Percentiles rank a stretch among this genome's conserved stretches.
phyloP scores from a whole-genome alignment of 2,113 vertebrate genomes.

The Myiozetetes cayanensis region DNA sequence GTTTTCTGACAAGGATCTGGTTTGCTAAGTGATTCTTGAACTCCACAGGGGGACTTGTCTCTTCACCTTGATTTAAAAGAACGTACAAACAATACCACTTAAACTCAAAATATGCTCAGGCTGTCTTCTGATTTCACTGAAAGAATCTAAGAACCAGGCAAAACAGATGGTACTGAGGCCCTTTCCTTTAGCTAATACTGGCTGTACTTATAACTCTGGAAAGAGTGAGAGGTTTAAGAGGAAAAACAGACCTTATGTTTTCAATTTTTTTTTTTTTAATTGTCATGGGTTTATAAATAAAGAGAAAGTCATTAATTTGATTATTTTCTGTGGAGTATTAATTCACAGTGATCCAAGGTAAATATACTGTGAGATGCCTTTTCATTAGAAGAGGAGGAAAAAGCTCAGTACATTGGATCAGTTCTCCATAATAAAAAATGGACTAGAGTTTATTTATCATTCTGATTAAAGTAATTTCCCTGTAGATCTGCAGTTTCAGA shows the following conservation, averaged over 20 bases:
- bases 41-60: conserved; percentile 47
- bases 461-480: neutral
- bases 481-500: neutral
- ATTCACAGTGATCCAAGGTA: neutral
- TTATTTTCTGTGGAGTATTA: conserved; percentile 1
- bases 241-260: conserved; percentile 3
- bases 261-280: neutral
- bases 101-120: conserved; percentile 59
- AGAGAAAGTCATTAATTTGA: neutral
- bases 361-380: neutral
- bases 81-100: conserved; percentile 52
- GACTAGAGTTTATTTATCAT: neutral
- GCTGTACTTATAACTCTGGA: conserved; percentile 10
- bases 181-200: conserved; percentile 50
- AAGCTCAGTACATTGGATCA: neutral
- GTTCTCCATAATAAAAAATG: neutral
- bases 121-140: conserved; percentile 47
- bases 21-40: conserved; percentile 67
- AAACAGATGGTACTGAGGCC: conserved; percentile 54
- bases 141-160: conserved; percentile 47
- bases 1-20: conserved; percentile 57
- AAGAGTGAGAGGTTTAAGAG: conserved; percentile 13
- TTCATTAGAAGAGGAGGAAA: neutral
- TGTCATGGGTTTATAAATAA: conserved; percentile 8
- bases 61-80: conserved; percentile 64